phyloP scores from a whole-genome alignment of 2,797 vertebrate species.

The Pseudochromis fuscus region DNA sequence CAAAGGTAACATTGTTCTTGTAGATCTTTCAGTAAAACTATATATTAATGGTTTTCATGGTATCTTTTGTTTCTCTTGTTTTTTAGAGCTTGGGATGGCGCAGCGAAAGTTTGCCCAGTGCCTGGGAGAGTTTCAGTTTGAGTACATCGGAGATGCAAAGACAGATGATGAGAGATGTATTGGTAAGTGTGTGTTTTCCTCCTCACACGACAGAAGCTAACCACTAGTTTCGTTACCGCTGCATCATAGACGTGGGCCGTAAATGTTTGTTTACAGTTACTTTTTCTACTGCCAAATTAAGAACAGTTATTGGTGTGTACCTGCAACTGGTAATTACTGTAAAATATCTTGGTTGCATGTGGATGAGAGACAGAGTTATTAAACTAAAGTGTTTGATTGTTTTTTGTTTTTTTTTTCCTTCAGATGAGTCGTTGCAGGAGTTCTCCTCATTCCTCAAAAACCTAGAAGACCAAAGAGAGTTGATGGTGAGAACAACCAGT shows the following conservation, averaged over 20 bases:
- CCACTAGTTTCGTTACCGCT: conserved; percentile 25
- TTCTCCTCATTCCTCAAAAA: conserved; percentile 95
- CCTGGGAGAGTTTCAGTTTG: conserved; percentile 96
- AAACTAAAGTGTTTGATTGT: conserved; percentile 62
- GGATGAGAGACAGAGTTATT: conserved; percentile 3
- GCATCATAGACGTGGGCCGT: conserved; percentile 12
- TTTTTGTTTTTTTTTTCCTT: conserved; percentile 35
- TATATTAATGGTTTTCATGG: not conserved
- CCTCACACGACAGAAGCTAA: conserved; percentile 32
- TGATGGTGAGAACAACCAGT: conserved; percentile 91
- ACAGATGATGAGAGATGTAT: conserved; percentile 97
- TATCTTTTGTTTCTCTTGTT: conserved; percentile 28
- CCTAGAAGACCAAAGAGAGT: conserved; percentile 97
- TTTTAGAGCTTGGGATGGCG: conserved; percentile 91
- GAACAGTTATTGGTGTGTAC: conserved; percentile 29
- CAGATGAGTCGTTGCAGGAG: conserved; percentile 96
- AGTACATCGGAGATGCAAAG: conserved; percentile 98
- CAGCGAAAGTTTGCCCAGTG: conserved; percentile 97
- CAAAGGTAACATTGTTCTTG: not conserved
- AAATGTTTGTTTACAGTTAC: conserved; percentile 64
- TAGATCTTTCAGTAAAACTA: not conserved
- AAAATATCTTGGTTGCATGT: conserved; percentile 10
- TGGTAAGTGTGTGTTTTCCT: conserved; percentile 83
- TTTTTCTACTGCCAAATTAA: conserved; percentile 43
- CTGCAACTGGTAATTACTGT: conserved; percentile 42